Base-by-base conservation (phyloP, 92 coral and sea anemone species). In the Pocillopora grandis region DNA sequence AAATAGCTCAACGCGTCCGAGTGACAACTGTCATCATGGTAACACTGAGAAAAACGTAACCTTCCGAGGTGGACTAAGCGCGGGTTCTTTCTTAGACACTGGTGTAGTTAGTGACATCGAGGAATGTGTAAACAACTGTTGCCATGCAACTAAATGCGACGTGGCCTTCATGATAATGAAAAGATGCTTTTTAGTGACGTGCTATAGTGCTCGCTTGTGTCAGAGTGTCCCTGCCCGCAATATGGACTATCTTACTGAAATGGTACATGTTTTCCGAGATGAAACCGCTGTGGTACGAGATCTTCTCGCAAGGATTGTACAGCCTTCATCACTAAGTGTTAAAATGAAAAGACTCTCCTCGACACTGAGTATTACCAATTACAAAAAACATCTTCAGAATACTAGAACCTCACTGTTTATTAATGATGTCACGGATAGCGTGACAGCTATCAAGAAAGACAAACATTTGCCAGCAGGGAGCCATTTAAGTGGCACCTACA, bases 181-280 rank as follows among this genome's bases (percentile, higher is more conserved):
- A 57, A 91, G 91, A 27, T 94, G 98, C 78, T 94, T 88, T 66
- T 48, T 91, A 68, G 93, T 94, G 37, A 77, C 95, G 9, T 94
- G 98, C 66, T 94, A 71, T 82, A 81, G 59, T 15, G 48, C 87
- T 66, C 58, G 73, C n/a, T 80, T 85, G 37, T 94, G 98, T 68
- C 77, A 91, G 37, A 80, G 87, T 36, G 83, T 92, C 72, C 93
- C 93, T 27, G 91, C 85, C 20, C 88, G 87, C 67, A 85, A 80
- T 4, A 58, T 52, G 3, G 88, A 59, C 63, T 94, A 84, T 80
- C 66, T 84, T 15, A 90, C 93, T 12, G 85, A 83, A 13, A 58
- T 94, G 62, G 93, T 94, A 62, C 95, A 85, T 69, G 88, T 94
- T 66, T 70, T 85, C 57, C 84, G 91, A 75, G 86, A 42, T 17